These are phyloP conservation scores for Galeopsomyia nigrocyanea DNA, from an alignment of 2,888 invertebrate species.

Conservation along the genomic window DNA sequence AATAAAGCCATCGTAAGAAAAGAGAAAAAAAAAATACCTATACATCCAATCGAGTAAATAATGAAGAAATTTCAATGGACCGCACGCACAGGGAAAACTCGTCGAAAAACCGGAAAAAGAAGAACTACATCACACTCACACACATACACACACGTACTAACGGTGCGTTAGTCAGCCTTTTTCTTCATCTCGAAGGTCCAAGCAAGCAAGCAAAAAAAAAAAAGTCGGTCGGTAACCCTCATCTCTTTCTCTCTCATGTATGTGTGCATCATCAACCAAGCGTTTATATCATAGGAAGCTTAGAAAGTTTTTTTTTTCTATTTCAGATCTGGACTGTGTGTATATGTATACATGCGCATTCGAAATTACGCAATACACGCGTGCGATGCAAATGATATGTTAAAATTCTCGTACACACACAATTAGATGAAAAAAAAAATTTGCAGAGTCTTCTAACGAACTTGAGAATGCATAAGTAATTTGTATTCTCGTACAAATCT, in stretches of 20 bases:
- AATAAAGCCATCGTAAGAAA: no score
- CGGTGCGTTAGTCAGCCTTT: constrained; percentile 39
- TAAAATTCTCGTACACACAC: background rate
- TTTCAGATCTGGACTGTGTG: background rate
- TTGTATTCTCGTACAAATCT: background rate
- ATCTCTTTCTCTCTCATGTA: background rate
- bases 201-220: no score
- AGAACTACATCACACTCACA: constrained; percentile 10
- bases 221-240: background rate
- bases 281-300: background rate
- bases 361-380: constrained; percentile 24
- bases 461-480: constrained; percentile 3
- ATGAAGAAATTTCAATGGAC: no score
- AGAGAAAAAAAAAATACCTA: no score
- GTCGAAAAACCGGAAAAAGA: constrained; percentile 30
- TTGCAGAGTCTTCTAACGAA: background rate
- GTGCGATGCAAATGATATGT: constrained; percentile 17
- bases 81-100: background rate
- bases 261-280: background rate
- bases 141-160: constrained; percentile 19
- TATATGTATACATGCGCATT: constrained; percentile 7
- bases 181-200: constrained; percentile 1
- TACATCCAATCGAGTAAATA: no score
- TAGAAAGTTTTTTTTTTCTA: background rate
- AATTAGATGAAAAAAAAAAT: constrained; percentile 24